Evolutionary conservation across 2,113 vertebrate species (phyloP).

Genomic region (Lutjanus erythropterus): DNA sequence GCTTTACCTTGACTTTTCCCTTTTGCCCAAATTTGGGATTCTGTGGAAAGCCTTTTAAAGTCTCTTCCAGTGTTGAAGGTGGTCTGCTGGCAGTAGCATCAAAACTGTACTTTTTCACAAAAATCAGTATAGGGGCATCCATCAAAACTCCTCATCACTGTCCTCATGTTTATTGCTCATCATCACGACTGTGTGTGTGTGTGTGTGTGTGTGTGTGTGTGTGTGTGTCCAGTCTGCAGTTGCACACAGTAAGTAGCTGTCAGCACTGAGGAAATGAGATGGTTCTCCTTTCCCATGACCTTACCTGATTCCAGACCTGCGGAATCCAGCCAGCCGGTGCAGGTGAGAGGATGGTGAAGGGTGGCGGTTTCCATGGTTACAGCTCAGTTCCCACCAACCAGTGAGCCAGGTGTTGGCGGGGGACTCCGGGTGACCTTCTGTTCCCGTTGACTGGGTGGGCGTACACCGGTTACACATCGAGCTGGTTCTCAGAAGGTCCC

Average conservation of each 20-base stretch:
- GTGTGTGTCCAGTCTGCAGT: neutral
- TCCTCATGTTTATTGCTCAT: neutral
- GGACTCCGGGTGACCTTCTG: slow-evolving; percentile 15
- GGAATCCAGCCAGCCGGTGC: slow-evolving; percentile 36
- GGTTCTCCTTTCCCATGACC: slow-evolving; percentile 46
- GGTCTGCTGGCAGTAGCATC: neutral
- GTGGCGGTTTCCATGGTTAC: slow-evolving; percentile 43
- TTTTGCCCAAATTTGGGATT: neutral
- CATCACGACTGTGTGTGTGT: neutral
- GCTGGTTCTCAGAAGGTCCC: neutral
- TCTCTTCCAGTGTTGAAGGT: neutral
- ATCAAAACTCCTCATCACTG: neutral
- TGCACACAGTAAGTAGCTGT: slow-evolving; percentile 27
- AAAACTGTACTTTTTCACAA: neutral
- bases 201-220: slow-evolving; percentile 1
- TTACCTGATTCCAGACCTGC: slow-evolving; percentile 30
- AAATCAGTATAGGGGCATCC: neutral
- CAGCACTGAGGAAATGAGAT: slow-evolving; percentile 45
- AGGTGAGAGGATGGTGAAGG: slow-evolving; percentile 39
- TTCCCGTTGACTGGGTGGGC: slow-evolving; percentile 8
- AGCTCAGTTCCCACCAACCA: slow-evolving; percentile 31
- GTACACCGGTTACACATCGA: neutral
- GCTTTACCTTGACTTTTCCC: neutral
- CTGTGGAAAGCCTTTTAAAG: no score
- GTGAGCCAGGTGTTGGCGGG: slow-evolving; percentile 34